Evolutionary conservation across 23 tunicate genomes (phyloP).

Genomic region (Ciona savignyi): DNA sequence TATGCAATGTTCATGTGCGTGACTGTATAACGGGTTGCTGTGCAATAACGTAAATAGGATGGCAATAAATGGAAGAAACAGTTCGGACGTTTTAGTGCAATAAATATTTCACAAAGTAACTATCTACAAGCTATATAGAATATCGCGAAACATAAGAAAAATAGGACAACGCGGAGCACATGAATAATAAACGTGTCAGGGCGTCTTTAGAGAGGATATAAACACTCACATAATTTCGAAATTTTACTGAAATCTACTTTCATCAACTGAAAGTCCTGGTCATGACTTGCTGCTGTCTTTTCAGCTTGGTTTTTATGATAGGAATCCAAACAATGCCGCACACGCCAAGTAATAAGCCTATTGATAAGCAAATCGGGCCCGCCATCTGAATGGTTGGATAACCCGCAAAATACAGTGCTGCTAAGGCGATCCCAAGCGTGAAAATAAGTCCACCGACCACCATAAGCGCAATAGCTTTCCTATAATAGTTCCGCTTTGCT

Average conservation of each 20-base stretch:
- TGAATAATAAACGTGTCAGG: background rate
- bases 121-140: background rate
- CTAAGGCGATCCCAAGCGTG: constrained; percentile 45
- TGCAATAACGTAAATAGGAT: background rate
- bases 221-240: background rate
- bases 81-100: background rate
- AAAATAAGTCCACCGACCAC: constrained; percentile 54
- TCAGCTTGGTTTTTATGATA: constrained; percentile 67
- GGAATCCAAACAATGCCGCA: constrained; percentile 89
- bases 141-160: too few relatives aligned
- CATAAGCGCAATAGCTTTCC: constrained; percentile 75
- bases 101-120: background rate
- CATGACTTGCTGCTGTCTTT: constrained; percentile 50
- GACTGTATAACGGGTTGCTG: too few relatives aligned
- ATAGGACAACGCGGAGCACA: too few relatives aligned
- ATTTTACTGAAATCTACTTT: background rate
- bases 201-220: background rate
- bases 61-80: background rate
- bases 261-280: constrained; percentile 29
- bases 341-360: constrained; percentile 61
- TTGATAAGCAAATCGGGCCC: constrained; percentile 63
- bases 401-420: constrained; percentile 47
- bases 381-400: constrained; percentile 26
- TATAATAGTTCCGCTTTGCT: constrained; percentile 33
- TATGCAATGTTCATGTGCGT: too few relatives aligned